Evolutionary conservation across 64 coral and sea anemone genomes (phyloP), one percentile per base, ranked within the genome.

Genomic region (Astreopora myriophthalma): DNA sequence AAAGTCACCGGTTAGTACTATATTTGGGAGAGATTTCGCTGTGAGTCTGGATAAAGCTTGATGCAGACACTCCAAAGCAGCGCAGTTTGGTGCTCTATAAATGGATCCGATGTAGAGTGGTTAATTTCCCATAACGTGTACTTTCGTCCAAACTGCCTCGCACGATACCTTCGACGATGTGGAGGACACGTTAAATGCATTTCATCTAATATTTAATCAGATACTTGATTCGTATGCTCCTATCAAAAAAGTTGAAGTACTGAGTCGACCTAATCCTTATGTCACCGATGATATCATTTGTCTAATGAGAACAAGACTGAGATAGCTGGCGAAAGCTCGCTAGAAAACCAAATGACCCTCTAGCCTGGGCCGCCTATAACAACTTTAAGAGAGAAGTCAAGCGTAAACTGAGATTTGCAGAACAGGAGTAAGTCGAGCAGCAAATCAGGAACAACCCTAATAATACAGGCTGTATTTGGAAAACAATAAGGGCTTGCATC

Each of bases 281-380:
- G 42, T 46, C 11, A 46, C 42, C 11, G 42, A 46, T 46, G 42
- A 46, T 6, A 46, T 46, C 42, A 46, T 46, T 11, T 46, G 4
- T 46, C 58, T 92, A 16, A 92, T 92, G 90, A 92, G 75, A 86
- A 85, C 81, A 13, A 92, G n/a, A n/a, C n/a, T n/a, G 90, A 75
- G 70, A 92, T 37, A 80, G 62, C 69, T 92, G 90, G 90, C 90
- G 69, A 34, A 92, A 92, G 69, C 64, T 92, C 0, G 89, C 89
- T 1, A 92, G 77, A 73, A 22, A 4, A 32, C 70, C 89, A 33
- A 92, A 83, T 32, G 78, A 92, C 58, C 48, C 78, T 11, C 11
- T 46, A 46, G 42, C 42, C 4, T 46, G 55, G 55, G 8, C 52
- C 19, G 17, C 52, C 17, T 58, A 58, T 11, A 9, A 58, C n/a